Evolutionary conservation across 2,797 vertebrate species (phyloP).

Genomic region (Alectoris magna): DNA sequence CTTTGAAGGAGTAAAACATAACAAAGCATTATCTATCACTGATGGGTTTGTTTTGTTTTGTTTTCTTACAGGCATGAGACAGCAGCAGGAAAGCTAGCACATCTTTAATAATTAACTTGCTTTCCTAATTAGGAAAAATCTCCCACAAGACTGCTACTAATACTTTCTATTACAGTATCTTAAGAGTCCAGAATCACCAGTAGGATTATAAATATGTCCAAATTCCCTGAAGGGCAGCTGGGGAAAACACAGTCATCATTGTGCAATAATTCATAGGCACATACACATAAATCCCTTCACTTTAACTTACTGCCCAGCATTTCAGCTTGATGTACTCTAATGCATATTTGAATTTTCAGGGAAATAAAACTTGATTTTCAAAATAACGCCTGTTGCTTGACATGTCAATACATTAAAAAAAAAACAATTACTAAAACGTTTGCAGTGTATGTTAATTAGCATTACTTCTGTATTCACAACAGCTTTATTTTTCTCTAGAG

Average conservation of each 20-base stretch:
- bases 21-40: background rate
- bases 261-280: background rate
- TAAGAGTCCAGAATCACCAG: background rate
- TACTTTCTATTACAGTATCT: background rate
- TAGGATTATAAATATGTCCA: background rate
- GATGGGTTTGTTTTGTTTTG: background rate
- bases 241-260: background rate
- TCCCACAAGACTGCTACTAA: background rate
- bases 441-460: constrained; percentile 61
- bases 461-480: constrained; percentile 33
- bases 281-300: background rate
- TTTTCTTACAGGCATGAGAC: background rate
- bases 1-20: background rate
- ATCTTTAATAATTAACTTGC: background rate
- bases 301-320: background rate
- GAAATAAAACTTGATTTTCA: background rate
- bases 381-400: background rate
- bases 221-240: background rate
- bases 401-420: background rate
- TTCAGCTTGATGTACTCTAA: constrained; percentile 1
- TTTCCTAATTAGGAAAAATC: constrained; percentile 1
- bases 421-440: background rate
- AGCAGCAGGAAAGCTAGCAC: background rate
- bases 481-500: constrained; percentile 58
- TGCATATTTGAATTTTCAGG: background rate